Evolutionary conservation across 2,113 vertebrate genomes (phyloP).

Genomic region (Speoplatyrhinus poulsoni): DNA sequence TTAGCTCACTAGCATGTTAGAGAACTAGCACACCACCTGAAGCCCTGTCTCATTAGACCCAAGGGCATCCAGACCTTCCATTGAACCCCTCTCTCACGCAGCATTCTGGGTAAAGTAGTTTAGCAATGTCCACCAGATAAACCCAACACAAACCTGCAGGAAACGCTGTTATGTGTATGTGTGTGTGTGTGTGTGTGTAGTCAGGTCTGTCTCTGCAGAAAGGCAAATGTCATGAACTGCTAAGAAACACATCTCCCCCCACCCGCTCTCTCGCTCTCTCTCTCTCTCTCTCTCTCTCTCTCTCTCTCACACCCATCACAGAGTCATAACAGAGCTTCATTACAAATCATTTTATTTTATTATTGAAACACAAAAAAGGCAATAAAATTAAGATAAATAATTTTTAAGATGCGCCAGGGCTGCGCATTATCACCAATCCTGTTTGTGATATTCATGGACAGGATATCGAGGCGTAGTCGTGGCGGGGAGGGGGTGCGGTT

Average conservation of each 20-base stretch:
- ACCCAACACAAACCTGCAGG: slow-evolving; percentile 71
- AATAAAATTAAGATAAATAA: slow-evolving; percentile 87
- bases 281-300: slow-evolving; percentile 16
- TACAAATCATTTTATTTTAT: slow-evolving; percentile 72
- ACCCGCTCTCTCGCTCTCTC: slow-evolving; percentile 10
- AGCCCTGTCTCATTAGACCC: slow-evolving; percentile 66
- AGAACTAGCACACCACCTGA: too few relatives aligned
- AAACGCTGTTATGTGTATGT: slow-evolving; percentile 69
- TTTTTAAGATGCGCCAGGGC: too few relatives aligned
- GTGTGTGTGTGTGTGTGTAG: slow-evolving; percentile 50
- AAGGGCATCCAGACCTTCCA: slow-evolving; percentile 61
- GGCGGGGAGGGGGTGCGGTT: too few relatives aligned
- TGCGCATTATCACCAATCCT: too few relatives aligned
- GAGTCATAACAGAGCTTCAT: slow-evolving; percentile 16
- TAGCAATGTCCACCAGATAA: slow-evolving; percentile 77
- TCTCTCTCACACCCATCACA: not conserved
- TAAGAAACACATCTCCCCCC: not conserved
- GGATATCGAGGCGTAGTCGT: too few relatives aligned
- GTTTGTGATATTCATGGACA: too few relatives aligned
- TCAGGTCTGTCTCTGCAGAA: slow-evolving; percentile 53
- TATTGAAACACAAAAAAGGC: slow-evolving; percentile 81
- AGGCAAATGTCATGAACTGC: too few relatives aligned
- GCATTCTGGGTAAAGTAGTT: slow-evolving; percentile 79
- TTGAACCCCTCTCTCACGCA: slow-evolving; percentile 69
- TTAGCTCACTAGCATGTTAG: too few relatives aligned